A percentile compares a stretch with the other conserved stretches of the same genome.
These are phyloP conservation scores for Cettia cetti DNA, from an alignment of 2,113 vertebrate species.

Conservation along the genomic window DNA sequence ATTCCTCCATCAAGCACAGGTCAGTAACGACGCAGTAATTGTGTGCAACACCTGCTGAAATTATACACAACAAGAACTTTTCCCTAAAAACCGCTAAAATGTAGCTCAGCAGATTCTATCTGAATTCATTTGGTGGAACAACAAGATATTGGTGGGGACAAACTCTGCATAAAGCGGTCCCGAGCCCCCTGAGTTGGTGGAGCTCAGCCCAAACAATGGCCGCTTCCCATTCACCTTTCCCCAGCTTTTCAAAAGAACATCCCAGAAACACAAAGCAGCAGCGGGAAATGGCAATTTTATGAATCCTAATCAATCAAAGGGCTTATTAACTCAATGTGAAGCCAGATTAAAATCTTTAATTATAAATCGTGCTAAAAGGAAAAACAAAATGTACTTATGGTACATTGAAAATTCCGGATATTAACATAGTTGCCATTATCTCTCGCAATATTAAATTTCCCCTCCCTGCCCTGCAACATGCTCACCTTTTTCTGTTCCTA, in stretches of 20 bases:
- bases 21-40: constrained; percentile 42
- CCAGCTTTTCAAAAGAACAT: constrained; percentile 79
- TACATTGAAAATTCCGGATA: constrained; percentile 85
- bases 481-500: constrained; percentile 76
- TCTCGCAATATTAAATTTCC: constrained; percentile 79
- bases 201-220: constrained; percentile 81
- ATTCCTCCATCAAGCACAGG: constrained; percentile 38
- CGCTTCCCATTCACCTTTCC: constrained; percentile 78
- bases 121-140: constrained; percentile 73
- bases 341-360: constrained; percentile 90
- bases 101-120: constrained; percentile 69
- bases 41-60: constrained; percentile 68
- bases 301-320: constrained; percentile 87
- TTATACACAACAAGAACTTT: constrained; percentile 20
- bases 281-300: constrained; percentile 86
- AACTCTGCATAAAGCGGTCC: constrained; percentile 67
- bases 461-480: constrained; percentile 60
- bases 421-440: constrained; percentile 85
- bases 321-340: constrained; percentile 87
- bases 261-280: constrained; percentile 80
- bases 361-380: constrained; percentile 86
- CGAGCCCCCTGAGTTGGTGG: constrained; percentile 67
- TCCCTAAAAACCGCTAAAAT: constrained; percentile 38
- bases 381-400: constrained; percentile 85
- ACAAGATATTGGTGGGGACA: constrained; percentile 69